Evolutionary conservation across 1,140 invertebrate genomes (phyloP), one percentile per base, ranked within the genome.

Genomic region (Gonatopus flavifemur): DNA sequence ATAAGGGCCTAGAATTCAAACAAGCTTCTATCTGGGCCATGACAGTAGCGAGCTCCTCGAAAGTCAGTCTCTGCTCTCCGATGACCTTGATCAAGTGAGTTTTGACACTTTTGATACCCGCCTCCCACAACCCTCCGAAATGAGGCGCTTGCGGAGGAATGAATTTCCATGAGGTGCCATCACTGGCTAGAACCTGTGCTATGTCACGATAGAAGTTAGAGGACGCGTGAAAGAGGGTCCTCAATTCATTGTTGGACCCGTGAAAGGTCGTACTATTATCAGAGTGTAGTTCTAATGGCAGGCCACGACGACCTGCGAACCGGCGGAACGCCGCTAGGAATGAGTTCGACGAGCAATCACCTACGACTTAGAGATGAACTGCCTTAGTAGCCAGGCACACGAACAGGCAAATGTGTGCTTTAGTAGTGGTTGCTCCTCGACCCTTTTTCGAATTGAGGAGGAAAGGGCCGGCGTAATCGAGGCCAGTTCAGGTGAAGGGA

Each of bases 111-210:
- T n/a, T n/a, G n/a, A n/a, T n/a, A n/a, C 38, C 68, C 59, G 63
- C 42, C 51, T 74, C 69, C 58, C 67, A 72, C 7, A 54, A 25
- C 24, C 67, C 67, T 28, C 70, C 66, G 42, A 69, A 66, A 37
- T 71, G 55, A 9, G 67, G 66, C 18, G 66, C 46, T 8, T 32
- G 19, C 3, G 72, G 69, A 1, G 64, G 71, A 48, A 56, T 67
- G 41, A 70, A 73, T 52, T n/a, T n/a, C n/a, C n/a, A n/a, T n/a
- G n/a, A n/a, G n/a, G n/a, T n/a, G n/a, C n/a, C n/a, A n/a, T n/a
- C 22, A 5, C 43, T 15, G 33, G 12, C 24, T 12, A 51, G 12
- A 5, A 52, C 3, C 20, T 46, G 38, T 6, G 33, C n/a, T 36
- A 13, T 13, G 7, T 36, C 33, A n/a, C 15, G 33, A n/a, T 18